Conservation (phyloP, 2,113 vertebrate species). For the Apodemus speciosus region DNA sequence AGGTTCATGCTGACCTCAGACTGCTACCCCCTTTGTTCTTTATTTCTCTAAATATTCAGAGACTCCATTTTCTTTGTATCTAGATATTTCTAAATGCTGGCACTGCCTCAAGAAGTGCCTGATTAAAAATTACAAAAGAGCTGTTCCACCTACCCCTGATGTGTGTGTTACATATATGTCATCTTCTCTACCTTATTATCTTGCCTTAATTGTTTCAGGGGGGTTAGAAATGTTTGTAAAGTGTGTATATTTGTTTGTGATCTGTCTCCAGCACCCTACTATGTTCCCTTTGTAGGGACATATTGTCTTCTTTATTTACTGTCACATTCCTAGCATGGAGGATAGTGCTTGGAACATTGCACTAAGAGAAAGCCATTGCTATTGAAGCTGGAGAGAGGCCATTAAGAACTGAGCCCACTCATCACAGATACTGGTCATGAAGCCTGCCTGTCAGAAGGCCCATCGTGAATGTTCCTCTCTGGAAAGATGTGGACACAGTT, state of each 20-base stretch:
- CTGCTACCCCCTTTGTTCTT: background rate
- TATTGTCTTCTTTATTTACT: conserved; percentile 5
- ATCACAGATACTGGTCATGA: background rate
- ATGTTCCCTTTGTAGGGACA: background rate
- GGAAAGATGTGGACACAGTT: background rate
- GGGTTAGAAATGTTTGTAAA: background rate
- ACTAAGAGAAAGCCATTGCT: background rate
- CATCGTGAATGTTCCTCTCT: background rate
- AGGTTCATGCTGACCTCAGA: background rate
- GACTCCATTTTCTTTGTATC: background rate
- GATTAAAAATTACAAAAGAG: background rate
- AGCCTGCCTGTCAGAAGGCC: background rate
- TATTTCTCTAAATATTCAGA: background rate
- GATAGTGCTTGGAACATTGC: background rate
- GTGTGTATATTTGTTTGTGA: background rate
- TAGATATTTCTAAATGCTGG: conserved; percentile 1
- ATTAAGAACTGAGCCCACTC: background rate
- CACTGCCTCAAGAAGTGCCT: background rate
- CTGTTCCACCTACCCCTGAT: background rate
- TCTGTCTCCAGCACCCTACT: background rate
- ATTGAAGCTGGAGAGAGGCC: background rate
- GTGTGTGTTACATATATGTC: no score
- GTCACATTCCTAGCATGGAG: background rate
- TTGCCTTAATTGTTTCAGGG: background rate
- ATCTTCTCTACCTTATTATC: background rate